Evolutionary conservation across 2,888 invertebrate genomes (phyloP), one percentile per base, ranked within the genome.

Genomic region (Melanchra persicariae): DNA sequence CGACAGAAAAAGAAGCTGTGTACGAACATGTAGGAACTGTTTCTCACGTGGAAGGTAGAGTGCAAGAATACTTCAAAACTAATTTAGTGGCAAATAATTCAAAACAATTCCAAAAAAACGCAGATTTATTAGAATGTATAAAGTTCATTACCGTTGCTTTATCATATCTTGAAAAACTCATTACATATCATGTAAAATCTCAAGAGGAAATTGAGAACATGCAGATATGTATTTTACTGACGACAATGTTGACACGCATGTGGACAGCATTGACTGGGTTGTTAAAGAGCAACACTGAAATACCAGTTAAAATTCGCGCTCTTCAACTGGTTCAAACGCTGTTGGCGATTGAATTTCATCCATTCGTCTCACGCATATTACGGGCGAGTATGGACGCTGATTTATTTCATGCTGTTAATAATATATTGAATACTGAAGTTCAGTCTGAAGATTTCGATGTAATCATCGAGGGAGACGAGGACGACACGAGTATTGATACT

Each of bases 391-490:
- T 93, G 6, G 88, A 91, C 51, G 88, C 89, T 47, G 91, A 91
- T 24, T 92, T 93, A 55, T 95, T 95, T 70, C 87, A 91, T 66
- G 88, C 87, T 59, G 82, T 95, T 9, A 92, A 94, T 77, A 89
- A 87, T 64, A 89, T 94, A 59, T 77, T 95, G 47, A 90, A 89
- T 69, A 87, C 77, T 26, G 91, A 93, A 71, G 77, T 83, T 40
- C 74, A 82, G 70, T 71, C 82, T 15, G 89, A 91, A 22, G 92
- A 93, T 37, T 90, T 87, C 2, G 92, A 92, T 12, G 65, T 87
- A 2, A 85, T 85, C 12, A 89, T 87, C 43, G 91, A 89, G 73
- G 90, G 87, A n/a, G 92, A 92, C 54, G 93, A 94, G 43, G 85
- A 88, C 5, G 92, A 94, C 74, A 87, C 90, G 67, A 91, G 89